Evolutionary conservation across 2,113 vertebrate genomes (phyloP), one percentile per base, ranked within the genome.

Genomic region (Phalacrocorax aristotelis): DNA sequence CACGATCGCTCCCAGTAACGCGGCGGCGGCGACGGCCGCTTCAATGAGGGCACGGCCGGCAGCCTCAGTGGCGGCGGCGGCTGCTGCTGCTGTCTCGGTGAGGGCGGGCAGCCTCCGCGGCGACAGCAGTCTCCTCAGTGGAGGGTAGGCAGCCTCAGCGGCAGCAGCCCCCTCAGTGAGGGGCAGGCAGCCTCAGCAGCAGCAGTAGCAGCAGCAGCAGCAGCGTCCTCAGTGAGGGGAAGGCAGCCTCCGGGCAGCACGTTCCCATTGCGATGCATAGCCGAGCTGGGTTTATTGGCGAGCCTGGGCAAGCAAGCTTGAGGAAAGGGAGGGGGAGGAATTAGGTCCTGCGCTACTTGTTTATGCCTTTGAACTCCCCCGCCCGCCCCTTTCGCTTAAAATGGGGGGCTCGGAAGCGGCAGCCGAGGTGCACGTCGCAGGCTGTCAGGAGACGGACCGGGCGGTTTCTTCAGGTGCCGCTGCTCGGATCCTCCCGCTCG

Each of bases 1-100:
- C 97, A 96, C 98, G 42, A 94, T 97, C 98, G 98, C 98, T 96
- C 96, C 94, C 98, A 94, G 98, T 97, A 98, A 98, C 98, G 98
- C 98, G 57, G 44, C 69, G 76, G 44, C 38, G 38, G 38, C 38
- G 38, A 38, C 69, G 66, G 77, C 70, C 71, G 96, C 77, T 93
- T 95, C 87, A 27, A 6, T 57, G 92, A 88, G 95, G 93, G 91
- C 96, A 94, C 27, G 58, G 82, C 85, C 27, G 58, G 82, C 85
- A 10, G 60, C 51, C 75, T 60, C 68, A 1, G 34, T 3, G 84
- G 55, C 84, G 76, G 76, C 83, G 6, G 80, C 81, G 4, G 68
- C 82, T 5, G 38, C 38, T 38, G 49, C 77, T 15, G 78, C 52
- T 23, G 54, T 48, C 89, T 84, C 89, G n/a, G 36, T 38, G 83